Evolutionary conservation across 2,888 invertebrate genomes (phyloP).

Genomic region (Oscheius myriophilus): DNA sequence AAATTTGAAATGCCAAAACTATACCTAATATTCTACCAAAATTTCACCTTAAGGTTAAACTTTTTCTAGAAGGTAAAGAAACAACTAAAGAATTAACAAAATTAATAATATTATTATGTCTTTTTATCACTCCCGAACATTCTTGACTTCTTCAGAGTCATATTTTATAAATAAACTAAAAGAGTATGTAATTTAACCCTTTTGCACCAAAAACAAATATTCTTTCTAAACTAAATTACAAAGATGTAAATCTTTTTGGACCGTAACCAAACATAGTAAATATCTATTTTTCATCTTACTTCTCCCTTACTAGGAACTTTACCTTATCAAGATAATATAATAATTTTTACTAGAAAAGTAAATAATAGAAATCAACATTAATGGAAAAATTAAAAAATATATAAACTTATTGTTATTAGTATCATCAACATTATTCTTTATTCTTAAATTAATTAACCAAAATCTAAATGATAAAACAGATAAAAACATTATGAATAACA

Average conservation of each 20-base stretch:
- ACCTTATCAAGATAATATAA: conserved; percentile 58
- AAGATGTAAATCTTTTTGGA: conserved; percentile 50
- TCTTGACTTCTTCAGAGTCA: conserved; percentile 59
- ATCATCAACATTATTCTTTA: conserved; percentile 36
- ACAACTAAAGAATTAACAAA: conserved; percentile 54
- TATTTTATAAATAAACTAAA: conserved; percentile 59
- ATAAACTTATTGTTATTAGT: conserved; percentile 37
- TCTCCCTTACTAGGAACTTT: conserved; percentile 45
- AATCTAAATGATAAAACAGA: conserved; percentile 75
- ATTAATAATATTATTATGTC: conserved; percentile 48
- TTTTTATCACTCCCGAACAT: conserved; percentile 52
- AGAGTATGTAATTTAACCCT: conserved; percentile 48
- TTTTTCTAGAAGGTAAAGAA: conserved; percentile 50
- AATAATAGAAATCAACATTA: conserved; percentile 46
- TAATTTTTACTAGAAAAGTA: conserved; percentile 49
- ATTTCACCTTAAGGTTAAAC: conserved; percentile 67
- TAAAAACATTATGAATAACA: conserved; percentile 45
- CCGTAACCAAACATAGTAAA: conserved; percentile 56
- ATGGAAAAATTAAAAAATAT: conserved; percentile 41
- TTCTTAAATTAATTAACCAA: conserved; percentile 66
- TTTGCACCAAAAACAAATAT: conserved; percentile 57
- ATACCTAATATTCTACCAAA: conserved; percentile 71
- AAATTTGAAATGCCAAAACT: conserved; percentile 68
- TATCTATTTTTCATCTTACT: conserved; percentile 53
- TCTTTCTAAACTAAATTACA: conserved; percentile 55